Evolutionary conservation across 2,888 invertebrate genomes (phyloP).

Genomic region (Helobdella robusta): DNA sequence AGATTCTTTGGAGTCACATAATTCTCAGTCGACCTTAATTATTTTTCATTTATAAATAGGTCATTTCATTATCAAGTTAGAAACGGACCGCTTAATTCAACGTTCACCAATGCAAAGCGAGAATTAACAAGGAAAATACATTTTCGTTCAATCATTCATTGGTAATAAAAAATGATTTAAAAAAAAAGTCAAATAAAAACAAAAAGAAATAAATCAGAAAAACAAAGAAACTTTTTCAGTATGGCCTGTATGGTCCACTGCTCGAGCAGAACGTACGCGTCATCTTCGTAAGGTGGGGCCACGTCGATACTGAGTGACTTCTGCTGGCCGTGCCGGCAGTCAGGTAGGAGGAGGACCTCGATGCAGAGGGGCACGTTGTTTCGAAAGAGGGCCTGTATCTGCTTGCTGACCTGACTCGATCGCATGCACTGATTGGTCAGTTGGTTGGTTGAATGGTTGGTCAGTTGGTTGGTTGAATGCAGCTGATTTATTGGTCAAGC

Average conservation of each 20-base stretch:
- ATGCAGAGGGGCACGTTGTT: conserved; percentile 68
- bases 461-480: no score
- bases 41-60: not conserved
- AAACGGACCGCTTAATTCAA: no score
- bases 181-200: not conserved
- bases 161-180: not conserved
- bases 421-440: conserved; percentile 57
- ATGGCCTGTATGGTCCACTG: conserved; percentile 65
- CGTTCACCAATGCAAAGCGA: no score
- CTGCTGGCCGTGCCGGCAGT: conserved; percentile 57
- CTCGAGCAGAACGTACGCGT: conserved; percentile 60
- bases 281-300: conserved; percentile 40
- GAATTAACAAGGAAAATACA: not conserved
- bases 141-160: not conserved
- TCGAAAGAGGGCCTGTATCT: conserved; percentile 59
- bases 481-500: not conserved
- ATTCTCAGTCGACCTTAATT: conserved; percentile 32
- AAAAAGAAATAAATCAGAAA: not conserved
- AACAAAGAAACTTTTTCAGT: conserved; percentile 24
- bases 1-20: conserved; percentile 50
- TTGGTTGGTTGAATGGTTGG: no score
- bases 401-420: conserved; percentile 54
- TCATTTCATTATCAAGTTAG: no score
- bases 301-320: conserved; percentile 48
- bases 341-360: conserved; percentile 67